These are phyloP conservation scores for Centruroides sculpturatus DNA, from an alignment of 1,140 invertebrate genomes.

Conservation along the genomic window DNA sequence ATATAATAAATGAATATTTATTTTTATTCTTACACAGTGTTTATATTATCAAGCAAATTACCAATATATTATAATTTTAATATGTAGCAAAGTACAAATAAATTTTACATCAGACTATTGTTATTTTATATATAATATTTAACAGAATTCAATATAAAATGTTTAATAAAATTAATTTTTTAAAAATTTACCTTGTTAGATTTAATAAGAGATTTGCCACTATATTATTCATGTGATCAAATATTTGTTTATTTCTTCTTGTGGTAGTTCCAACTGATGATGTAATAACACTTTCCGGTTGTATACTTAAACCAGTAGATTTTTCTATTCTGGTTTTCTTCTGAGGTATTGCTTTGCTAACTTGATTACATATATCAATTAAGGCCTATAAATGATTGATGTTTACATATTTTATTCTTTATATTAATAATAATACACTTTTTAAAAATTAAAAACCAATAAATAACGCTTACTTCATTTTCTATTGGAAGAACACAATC, in stretches of 20 bases:
- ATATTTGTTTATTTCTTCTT: slow-evolving; percentile 25
- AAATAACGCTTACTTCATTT: slow-evolving; percentile 21
- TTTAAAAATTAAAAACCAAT: not conserved
- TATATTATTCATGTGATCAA: slow-evolving; percentile 36
- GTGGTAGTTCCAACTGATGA: not conserved
- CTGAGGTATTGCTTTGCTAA: not conserved
- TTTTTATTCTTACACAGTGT: too few species aligned
- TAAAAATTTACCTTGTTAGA: slow-evolving; percentile 27
- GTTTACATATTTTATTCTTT: too few species aligned
- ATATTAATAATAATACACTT: not conserved
- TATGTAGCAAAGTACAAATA: too few species aligned
- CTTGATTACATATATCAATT: slow-evolving; percentile 26
- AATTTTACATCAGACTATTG: too few species aligned
- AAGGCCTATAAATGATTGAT: slow-evolving; percentile 22
- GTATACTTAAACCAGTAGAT: slow-evolving; percentile 11
- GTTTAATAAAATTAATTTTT: too few species aligned
- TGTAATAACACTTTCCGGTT: not conserved
- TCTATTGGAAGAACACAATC: slow-evolving; percentile 36
- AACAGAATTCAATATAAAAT: too few species aligned
- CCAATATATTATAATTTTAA: too few species aligned
- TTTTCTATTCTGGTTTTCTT: not conserved
- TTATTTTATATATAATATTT: too few species aligned
- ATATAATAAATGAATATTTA: too few species aligned
- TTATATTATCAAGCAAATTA: too few species aligned
- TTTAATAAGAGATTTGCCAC: slow-evolving; percentile 34